Conservation (phyloP, 2,888 invertebrate genomes). For the Drosophila pseudotakahashii region DNA sequence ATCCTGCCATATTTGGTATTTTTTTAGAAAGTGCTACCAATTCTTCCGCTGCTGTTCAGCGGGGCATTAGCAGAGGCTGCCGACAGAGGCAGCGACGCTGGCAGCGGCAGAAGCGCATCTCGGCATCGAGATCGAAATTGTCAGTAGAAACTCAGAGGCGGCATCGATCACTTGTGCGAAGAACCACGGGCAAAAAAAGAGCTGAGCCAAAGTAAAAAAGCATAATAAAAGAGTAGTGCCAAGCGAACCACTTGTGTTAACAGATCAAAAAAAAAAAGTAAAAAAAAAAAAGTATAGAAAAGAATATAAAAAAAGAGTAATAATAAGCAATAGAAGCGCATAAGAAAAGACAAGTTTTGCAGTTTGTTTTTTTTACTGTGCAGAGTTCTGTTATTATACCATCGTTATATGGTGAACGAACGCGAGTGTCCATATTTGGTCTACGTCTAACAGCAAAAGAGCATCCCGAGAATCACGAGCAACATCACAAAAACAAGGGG, state of each 20-base stretch:
- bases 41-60: not conserved
- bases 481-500: slow-evolving; percentile 16
- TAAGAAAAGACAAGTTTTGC: slow-evolving; percentile 31
- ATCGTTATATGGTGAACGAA: slow-evolving; percentile 60
- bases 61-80: slow-evolving; percentile 21
- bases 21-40: not conserved
- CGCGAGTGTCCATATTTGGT: slow-evolving; percentile 74
- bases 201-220: slow-evolving; percentile 2
- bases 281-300: slow-evolving; percentile 3
- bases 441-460: slow-evolving; percentile 59
- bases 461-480: slow-evolving; percentile 14
- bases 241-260: slow-evolving; percentile 22
- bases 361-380: slow-evolving; percentile 50
- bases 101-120: slow-evolving; percentile 22
- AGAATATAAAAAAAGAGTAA: slow-evolving; percentile 10
- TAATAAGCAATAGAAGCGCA: slow-evolving; percentile 11
- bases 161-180: slow-evolving; percentile 81
- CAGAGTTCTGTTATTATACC: slow-evolving; percentile 50
- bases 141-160: slow-evolving; percentile 83
- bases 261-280: not conserved
- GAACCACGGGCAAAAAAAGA: slow-evolving; percentile 15
- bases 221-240: slow-evolving; percentile 5
- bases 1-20: too few species aligned
- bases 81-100: slow-evolving; percentile 5
- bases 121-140: slow-evolving; percentile 47